Percentiles rank a stretch among this genome's conserved stretches.
These are phyloP conservation scores for Cyprinodon tularosa DNA, from an alignment of 2,113 vertebrate species.

Conservation along the genomic window DNA sequence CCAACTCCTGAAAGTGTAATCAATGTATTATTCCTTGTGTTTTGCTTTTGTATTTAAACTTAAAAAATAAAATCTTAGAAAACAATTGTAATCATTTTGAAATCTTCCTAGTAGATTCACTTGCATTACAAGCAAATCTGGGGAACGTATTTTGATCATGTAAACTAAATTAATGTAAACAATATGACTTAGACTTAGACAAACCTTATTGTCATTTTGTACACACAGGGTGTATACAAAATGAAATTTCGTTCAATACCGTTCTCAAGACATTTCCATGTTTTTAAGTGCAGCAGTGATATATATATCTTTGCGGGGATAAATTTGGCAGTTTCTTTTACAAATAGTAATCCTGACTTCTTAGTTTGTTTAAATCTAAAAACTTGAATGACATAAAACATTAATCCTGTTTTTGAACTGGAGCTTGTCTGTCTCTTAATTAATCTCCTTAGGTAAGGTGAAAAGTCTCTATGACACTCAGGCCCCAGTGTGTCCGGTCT, in stretches of 20 bases:
- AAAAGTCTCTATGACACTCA: constrained; percentile 88
- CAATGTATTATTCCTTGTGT: too few relatives aligned
- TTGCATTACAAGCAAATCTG: neutral
- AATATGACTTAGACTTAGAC: neutral
- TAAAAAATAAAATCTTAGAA: neutral
- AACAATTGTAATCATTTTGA: neutral
- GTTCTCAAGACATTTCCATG: too few relatives aligned
- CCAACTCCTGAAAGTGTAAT: too few relatives aligned
- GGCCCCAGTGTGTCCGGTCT: constrained; percentile 92
- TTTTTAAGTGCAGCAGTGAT: too few relatives aligned
- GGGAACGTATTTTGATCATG: neutral
- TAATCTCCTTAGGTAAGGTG: constrained; percentile 56
- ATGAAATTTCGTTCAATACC: too few relatives aligned
- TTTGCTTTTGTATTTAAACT: neutral
- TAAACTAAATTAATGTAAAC: neutral
- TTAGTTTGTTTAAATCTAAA: too few relatives aligned
- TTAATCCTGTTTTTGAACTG: neutral
- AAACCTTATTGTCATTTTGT: too few relatives aligned
- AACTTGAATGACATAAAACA: neutral
- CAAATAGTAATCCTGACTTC: neutral
- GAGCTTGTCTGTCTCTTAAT: neutral
- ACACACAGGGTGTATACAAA: too few relatives aligned
- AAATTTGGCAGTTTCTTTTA: too few relatives aligned
- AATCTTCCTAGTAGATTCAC: neutral
- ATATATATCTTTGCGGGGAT: neutral